Evolutionary conservation across 1,140 invertebrate genomes (phyloP), one percentile per base, ranked within the genome.

Genomic region (Ceratoteleas bidentatus): DNA sequence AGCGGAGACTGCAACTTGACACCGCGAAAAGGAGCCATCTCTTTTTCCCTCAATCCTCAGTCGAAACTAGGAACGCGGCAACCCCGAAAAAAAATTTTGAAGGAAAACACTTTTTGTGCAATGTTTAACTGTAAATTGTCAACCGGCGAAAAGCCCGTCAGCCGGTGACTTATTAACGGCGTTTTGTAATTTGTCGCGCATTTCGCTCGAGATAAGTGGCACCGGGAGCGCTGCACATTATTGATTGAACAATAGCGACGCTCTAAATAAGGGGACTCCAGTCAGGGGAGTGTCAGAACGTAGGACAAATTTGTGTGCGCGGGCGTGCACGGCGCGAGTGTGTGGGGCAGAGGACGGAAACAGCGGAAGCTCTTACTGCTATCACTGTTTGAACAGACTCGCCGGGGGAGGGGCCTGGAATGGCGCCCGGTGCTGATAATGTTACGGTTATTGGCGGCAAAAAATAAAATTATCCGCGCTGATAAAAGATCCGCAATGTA

Each of bases 381-480:
- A 91, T 91, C 90, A 82, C 76, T 90, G 90, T 91, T 91, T 91
- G 88, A 90, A 91, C 90, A 90, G 88, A 90, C 87, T 89, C 88
- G 86, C 86, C 87, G 87, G 90, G 89, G 89, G 88, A 88, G 85
- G 84, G 87, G 85, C 85, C 24, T 24, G 24, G 24, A 80, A 84
- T 65, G 85, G 85, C 86, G 79, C 75, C 80, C 85, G 85, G 85
- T 79, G 83, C 85, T 87, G 81, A 88, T 88, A 89, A 88, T 89
- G 85, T 85, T 83, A 84, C 69, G 68, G 82, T 69, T 84, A 84
- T 84, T 84, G 68, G 72, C 62, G 11, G 50, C 56, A 52, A 77
- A 80, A 80, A 80, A 65, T 76, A 70, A 70, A 73, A 83, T 74
- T 75, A 73, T 40, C 32, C 33, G 7, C 15, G 10, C 68, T 76